Percentiles rank a stretch among this genome's conserved stretches.
These are phyloP conservation scores for Erebia aethiops DNA, from an alignment of 2,888 invertebrate species.

Conservation along the genomic window DNA sequence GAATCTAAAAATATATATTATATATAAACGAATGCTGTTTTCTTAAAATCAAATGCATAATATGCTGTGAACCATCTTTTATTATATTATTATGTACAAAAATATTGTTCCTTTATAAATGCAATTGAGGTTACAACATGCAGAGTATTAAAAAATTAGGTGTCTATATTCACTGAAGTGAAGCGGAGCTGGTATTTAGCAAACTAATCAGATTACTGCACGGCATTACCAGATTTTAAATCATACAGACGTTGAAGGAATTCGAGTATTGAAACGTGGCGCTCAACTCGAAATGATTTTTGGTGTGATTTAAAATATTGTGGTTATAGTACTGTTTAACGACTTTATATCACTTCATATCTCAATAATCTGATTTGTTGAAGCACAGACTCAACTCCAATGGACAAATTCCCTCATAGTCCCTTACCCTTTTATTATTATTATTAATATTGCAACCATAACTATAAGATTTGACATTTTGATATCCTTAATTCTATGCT, in stretches of 20 bases:
- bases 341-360: no score
- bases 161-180: no score
- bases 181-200: no score
- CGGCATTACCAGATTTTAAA: no score
- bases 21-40: slow-evolving; percentile 12
- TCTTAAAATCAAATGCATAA: slow-evolving; percentile 22
- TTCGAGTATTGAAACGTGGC: no score
- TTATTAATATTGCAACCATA: background rate
- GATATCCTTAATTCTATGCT: slow-evolving; percentile 50
- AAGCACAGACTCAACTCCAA: background rate
- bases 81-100: slow-evolving; percentile 49
- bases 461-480: background rate
- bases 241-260: no score
- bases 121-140: slow-evolving; percentile 41
- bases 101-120: slow-evolving; percentile 46
- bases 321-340: no score
- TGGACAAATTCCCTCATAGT: background rate
- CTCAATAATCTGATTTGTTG: no score
- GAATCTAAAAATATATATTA: slow-evolving; percentile 20
- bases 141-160: background rate
- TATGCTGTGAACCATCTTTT: slow-evolving; percentile 27
- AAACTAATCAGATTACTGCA: no score
- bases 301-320: no score
- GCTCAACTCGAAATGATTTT: no score
- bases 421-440: background rate